These are phyloP conservation scores for Drosophila rubida DNA, from an alignment of 2,888 invertebrate species.

Conservation along the genomic window DNA sequence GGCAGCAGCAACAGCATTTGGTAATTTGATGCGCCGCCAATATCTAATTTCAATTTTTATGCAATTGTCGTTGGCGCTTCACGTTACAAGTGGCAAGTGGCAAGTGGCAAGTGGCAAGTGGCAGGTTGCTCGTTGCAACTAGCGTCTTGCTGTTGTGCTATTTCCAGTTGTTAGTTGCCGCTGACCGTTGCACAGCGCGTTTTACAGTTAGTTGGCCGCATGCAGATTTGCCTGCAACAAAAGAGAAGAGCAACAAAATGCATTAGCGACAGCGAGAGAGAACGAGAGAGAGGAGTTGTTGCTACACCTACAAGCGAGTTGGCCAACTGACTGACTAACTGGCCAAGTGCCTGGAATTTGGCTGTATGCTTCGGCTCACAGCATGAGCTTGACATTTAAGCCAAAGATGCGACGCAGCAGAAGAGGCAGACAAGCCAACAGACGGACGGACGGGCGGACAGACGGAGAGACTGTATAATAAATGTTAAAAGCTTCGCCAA, in stretches of 20 bases:
- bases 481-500: conserved; percentile 59
- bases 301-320: conserved; percentile 31
- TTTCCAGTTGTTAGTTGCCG: conserved; percentile 38
- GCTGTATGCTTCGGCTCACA: conserved; percentile 23
- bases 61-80: conserved; percentile 35
- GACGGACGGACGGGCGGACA: neutral
- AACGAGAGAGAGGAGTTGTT: neutral
- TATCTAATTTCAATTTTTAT: conserved; percentile 59
- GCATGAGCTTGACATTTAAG: conserved; percentile 75
- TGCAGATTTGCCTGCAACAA: conserved; percentile 65
- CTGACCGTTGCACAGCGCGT: conserved; percentile 63
- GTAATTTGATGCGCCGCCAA: conserved; percentile 54
- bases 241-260: conserved; percentile 14
- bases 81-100: conserved; percentile 33
- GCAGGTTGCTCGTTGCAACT: conserved; percentile 12
- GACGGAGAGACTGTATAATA: conserved; percentile 33
- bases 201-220: conserved; percentile 71
- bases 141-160: conserved; percentile 25
- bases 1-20: conserved; percentile 61
- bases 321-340: conserved; percentile 32
- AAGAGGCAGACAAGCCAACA: neutral
- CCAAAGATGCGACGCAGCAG: conserved; percentile 42
- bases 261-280: neutral
- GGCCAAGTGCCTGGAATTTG: conserved; percentile 30
- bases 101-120: conserved; percentile 22